Conservation (phyloP, 2,888 invertebrate species). For the Molorchus minor region DNA sequence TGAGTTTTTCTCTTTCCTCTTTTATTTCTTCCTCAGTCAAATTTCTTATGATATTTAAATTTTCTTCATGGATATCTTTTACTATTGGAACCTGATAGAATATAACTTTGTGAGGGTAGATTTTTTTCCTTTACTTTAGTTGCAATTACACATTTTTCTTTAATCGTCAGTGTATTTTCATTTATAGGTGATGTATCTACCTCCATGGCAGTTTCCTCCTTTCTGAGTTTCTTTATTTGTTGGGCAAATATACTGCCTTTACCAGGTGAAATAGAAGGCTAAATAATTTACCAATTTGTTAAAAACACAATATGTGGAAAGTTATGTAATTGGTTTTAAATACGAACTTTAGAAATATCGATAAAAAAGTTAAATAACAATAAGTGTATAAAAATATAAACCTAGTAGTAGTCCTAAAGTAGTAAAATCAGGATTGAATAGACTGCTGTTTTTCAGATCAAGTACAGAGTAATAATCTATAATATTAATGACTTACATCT, state of each 20-base stretch:
- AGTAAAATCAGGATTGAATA: no score
- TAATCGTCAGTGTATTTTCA: constrained; percentile 24
- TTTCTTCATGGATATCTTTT: constrained; percentile 78
- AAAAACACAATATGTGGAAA: no score
- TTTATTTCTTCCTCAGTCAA: constrained; percentile 81
- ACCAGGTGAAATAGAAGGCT: constrained; percentile 50
- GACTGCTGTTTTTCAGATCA: no score
- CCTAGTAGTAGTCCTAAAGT: no score
- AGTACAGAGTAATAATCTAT: no score
- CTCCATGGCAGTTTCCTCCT: constrained; percentile 42
- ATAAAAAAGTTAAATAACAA: no score
- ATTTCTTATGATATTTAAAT: constrained; percentile 70
- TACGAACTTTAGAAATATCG: no score
- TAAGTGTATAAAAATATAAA: no score
- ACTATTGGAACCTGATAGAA: constrained; percentile 63
- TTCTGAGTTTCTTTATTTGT: constrained; percentile 60
- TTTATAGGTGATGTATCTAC: constrained; percentile 52
- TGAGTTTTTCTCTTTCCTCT: constrained; percentile 74
- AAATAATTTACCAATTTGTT: no score
- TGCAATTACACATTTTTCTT: constrained; percentile 32
- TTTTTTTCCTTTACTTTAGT: constrained; percentile 46
- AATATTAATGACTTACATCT: constrained; percentile 54
- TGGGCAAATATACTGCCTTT: constrained; percentile 66
- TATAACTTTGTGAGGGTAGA: constrained; percentile 61
- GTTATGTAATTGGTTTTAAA: no score